These are phyloP conservation scores for Popillia japonica DNA, from an alignment of 1,140 invertebrate species.

Conservation along the genomic window DNA sequence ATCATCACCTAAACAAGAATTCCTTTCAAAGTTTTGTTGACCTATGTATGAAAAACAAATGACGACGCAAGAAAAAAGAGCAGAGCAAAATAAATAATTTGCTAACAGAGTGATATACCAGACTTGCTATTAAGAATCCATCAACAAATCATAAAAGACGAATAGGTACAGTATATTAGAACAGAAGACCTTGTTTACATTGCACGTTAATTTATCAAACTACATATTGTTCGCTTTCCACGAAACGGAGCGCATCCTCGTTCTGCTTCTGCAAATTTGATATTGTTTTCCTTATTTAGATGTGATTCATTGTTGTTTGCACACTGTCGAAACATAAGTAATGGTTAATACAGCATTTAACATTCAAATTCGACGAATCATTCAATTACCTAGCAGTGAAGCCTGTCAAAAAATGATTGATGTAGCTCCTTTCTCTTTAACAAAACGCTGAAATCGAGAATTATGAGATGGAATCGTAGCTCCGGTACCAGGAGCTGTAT, in stretches of 20 bases:
- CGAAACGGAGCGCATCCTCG: neutral
- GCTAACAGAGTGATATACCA: too few species aligned
- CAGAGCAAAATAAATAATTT: too few species aligned
- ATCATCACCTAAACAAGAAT: neutral
- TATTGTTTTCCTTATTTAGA: neutral
- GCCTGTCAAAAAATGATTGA: neutral
- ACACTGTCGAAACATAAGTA: neutral
- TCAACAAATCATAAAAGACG: too few species aligned
- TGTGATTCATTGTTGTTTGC: constrained; percentile 1
- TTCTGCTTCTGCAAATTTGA: neutral
- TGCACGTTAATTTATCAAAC: neutral
- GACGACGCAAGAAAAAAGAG: too few species aligned
- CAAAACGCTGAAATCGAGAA: too few species aligned
- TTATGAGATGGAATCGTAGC: too few species aligned
- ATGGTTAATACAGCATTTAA: neutral
- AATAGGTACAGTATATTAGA: neutral
- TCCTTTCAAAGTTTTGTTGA: too few species aligned
- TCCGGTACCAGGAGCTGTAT: too few species aligned
- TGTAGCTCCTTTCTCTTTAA: neutral
- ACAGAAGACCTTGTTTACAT: neutral
- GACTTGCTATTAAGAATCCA: too few species aligned
- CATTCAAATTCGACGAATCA: neutral
- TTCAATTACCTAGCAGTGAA: neutral
- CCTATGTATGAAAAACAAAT: too few species aligned
- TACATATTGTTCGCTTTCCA: neutral